Conservation (phyloP, 2,888 invertebrate genomes). For the Rhagonycha fulva region DNA sequence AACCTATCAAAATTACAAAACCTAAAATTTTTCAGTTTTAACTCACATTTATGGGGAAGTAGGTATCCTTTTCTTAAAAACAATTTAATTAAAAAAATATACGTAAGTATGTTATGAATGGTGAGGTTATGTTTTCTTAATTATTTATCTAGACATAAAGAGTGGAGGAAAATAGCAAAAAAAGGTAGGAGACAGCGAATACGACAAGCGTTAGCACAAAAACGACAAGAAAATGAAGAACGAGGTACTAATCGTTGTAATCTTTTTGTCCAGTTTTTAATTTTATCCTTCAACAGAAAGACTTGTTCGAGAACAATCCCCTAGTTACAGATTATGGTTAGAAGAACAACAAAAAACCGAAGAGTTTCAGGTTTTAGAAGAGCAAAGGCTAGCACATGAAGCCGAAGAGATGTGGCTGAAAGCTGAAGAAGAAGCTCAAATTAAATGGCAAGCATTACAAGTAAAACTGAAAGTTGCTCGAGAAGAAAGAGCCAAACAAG, state of each 20-base stretch:
- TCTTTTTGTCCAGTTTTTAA: background rate
- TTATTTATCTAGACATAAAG: slow-evolving; percentile 61
- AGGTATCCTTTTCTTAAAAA: slow-evolving; percentile 52
- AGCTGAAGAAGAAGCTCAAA: slow-evolving; percentile 67
- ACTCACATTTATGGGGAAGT: slow-evolving; percentile 50
- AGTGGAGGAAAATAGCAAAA: slow-evolving; percentile 77
- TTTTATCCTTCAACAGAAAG: slow-evolving; percentile 46
- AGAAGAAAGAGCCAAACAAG: slow-evolving; percentile 64
- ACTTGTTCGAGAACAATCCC: slow-evolving; percentile 51
- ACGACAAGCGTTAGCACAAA: slow-evolving; percentile 63
- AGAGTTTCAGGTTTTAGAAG: slow-evolving; percentile 59
- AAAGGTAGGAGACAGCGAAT: slow-evolving; percentile 71
- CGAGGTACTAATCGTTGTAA: slow-evolving; percentile 47
- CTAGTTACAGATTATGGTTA: slow-evolving; percentile 59
- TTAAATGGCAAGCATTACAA: slow-evolving; percentile 67
- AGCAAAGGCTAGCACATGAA: slow-evolving; percentile 59
- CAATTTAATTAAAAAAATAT: background rate
- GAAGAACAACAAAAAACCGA: slow-evolving; percentile 61
- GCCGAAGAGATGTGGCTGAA: slow-evolving; percentile 70
- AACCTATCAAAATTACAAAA: background rate
- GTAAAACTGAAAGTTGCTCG: slow-evolving; percentile 60
- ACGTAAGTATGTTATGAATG: slow-evolving; percentile 17
- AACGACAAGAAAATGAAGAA: slow-evolving; percentile 57
- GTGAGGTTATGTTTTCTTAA: slow-evolving; percentile 47
- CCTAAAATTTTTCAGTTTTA: background rate